phyloP scores from a whole-genome alignment of 2,888 invertebrate genomes.

The Carterocephalus palaemon region DNA sequence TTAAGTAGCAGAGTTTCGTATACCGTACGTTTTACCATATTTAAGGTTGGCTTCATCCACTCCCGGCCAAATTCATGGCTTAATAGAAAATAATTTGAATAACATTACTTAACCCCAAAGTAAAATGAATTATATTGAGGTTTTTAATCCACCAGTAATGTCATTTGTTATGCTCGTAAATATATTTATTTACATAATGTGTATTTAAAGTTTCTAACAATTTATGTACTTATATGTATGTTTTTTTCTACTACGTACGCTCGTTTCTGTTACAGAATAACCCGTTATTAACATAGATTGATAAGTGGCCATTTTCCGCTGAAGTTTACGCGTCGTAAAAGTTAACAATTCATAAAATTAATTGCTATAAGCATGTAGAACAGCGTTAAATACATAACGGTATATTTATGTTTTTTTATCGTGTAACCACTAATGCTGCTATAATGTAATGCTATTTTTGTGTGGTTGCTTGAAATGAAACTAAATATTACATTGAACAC shows the following conservation, averaged over 20 bases:
- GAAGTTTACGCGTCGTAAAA: constrained; percentile 12
- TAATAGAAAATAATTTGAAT: constrained; percentile 54
- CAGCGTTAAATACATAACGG: constrained; percentile 7
- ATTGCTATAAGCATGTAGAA: constrained; percentile 6
- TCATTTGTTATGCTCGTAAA: too few relatives aligned
- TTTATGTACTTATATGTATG: not conserved
- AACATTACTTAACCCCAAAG: constrained; percentile 15
- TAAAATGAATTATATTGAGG: constrained; percentile 4
- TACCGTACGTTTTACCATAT: not conserved
- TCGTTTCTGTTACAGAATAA: constrained; percentile 7
- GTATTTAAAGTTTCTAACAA: not conserved
- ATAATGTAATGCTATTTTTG: constrained; percentile 6
- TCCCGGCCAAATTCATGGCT: constrained; percentile 55
- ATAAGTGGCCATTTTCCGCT: constrained; percentile 10
- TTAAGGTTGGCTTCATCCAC: constrained; percentile 28
- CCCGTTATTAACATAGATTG: constrained; percentile 10
- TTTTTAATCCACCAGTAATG: too few relatives aligned
- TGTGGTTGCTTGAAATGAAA: constrained; percentile 12
- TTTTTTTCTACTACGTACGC: constrained; percentile 1
- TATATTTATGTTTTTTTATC: constrained; percentile 13
- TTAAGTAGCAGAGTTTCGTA: not conserved
- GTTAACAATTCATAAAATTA: constrained; percentile 11
- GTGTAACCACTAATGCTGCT: constrained; percentile 10
- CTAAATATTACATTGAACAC: constrained; percentile 2
- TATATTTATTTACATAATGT: too few relatives aligned